phyloP scores from a whole-genome alignment of 2,888 invertebrate species.

The Drosophila paucipuncta region DNA sequence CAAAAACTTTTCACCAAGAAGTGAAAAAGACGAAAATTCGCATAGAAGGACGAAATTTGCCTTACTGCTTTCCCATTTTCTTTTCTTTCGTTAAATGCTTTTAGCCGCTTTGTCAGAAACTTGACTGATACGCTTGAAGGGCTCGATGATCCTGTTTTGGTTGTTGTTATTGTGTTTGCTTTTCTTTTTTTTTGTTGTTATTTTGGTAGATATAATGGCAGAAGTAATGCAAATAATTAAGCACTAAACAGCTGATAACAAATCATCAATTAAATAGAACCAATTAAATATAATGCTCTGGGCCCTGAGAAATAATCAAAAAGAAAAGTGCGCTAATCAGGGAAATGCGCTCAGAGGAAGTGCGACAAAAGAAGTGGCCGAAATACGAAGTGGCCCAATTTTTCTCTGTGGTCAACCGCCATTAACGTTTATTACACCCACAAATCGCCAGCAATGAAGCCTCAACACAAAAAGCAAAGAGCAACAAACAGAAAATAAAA shows the following conservation, averaged over 20 bases:
- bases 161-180: neutral
- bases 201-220: constrained; percentile 27
- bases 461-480: constrained; percentile 71
- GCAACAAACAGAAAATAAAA: constrained; percentile 47
- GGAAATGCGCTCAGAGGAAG: constrained; percentile 41
- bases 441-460: constrained; percentile 63
- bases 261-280: constrained; percentile 72
- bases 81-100: constrained; percentile 58
- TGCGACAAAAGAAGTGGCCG: constrained; percentile 49
- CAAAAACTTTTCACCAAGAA: constrained; percentile 56
- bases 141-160: constrained; percentile 27
- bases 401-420: constrained; percentile 77
- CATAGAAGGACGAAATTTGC: constrained; percentile 42
- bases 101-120: constrained; percentile 67
- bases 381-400: constrained; percentile 70
- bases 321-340: constrained; percentile 55
- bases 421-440: constrained; percentile 79
- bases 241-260: constrained; percentile 75
- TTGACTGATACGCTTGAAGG: constrained; percentile 49
- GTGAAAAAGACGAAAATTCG: constrained; percentile 34
- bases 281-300: constrained; percentile 70
- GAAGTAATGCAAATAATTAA: constrained; percentile 68
- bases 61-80: constrained; percentile 23
- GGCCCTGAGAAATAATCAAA: constrained; percentile 35
- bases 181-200: neutral